Conservation (phyloP, 2,797 vertebrate species). For the Halcyon badia region DNA sequence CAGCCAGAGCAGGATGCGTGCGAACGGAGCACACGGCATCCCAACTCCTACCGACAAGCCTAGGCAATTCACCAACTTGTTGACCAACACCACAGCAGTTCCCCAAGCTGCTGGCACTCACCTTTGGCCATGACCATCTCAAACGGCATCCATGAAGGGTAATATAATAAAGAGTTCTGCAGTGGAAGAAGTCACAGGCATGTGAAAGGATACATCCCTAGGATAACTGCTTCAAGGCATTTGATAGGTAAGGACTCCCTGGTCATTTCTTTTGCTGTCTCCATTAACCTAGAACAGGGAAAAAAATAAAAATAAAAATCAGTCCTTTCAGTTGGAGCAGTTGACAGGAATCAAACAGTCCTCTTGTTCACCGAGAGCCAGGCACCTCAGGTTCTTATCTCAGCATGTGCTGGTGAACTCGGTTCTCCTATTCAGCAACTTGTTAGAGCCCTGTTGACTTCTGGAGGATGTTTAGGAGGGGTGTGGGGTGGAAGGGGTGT, state of each 20-base stretch:
- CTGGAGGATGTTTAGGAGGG: background rate
- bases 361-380: fast-evolving
- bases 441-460: background rate
- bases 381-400: background rate
- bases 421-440: background rate
- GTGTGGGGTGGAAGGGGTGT: fast-evolving
- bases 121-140: background rate
- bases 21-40: background rate
- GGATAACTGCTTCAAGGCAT: constrained; percentile 98
- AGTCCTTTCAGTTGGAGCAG: background rate
- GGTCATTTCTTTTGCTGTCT: constrained; percentile 97
- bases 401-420: background rate
- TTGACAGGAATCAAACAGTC: background rate
- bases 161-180: background rate
- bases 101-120: background rate
- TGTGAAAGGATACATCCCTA: constrained; percentile 96
- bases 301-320: background rate
- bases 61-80: background rate
- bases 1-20: background rate
- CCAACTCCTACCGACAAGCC: background rate
- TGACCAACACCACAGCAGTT: background rate
- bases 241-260: constrained; percentile 97
- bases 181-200: background rate
- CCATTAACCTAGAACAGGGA: constrained; percentile 89
- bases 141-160: background rate